Conservation (phyloP, 2,888 invertebrate genomes). For the Tenthredo amoena region DNA sequence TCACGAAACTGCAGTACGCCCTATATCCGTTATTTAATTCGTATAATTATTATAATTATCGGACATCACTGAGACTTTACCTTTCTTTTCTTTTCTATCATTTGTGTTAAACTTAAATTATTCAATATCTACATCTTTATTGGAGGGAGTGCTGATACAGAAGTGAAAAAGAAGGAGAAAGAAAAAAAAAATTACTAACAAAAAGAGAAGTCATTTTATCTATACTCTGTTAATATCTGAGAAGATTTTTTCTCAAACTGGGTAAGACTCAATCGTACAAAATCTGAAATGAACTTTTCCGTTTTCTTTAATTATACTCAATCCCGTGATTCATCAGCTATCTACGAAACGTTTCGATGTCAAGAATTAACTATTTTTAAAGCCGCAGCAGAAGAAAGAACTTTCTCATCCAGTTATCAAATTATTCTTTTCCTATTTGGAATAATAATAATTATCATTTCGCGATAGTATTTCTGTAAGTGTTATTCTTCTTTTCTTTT, state of each 20-base stretch:
- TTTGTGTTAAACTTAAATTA: neutral
- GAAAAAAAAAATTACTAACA: neutral
- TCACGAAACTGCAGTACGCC: neutral
- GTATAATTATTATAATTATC: neutral
- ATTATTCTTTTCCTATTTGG: neutral
- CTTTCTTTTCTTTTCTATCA: neutral
- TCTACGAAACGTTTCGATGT: neutral
- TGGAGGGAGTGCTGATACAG: conserved; percentile 8
- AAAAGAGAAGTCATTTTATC: neutral
- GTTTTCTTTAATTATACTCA: neutral
- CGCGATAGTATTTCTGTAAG: neutral
- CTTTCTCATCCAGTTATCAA: neutral
- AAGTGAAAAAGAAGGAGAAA: neutral
- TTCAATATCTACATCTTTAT: neutral
- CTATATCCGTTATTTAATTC: neutral
- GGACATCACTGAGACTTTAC: neutral
- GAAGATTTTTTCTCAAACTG: neutral
- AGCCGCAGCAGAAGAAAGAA: neutral
- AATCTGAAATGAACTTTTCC: neutral
- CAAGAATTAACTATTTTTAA: neutral
- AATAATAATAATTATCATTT: neutral
- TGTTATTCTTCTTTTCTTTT: neutral
- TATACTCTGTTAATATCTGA: neutral
- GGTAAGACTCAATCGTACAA: neutral
- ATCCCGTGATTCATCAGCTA: neutral